Conservation (phyloP, 2,888 invertebrate genomes). For the Flabesymbios commensalis region DNA sequence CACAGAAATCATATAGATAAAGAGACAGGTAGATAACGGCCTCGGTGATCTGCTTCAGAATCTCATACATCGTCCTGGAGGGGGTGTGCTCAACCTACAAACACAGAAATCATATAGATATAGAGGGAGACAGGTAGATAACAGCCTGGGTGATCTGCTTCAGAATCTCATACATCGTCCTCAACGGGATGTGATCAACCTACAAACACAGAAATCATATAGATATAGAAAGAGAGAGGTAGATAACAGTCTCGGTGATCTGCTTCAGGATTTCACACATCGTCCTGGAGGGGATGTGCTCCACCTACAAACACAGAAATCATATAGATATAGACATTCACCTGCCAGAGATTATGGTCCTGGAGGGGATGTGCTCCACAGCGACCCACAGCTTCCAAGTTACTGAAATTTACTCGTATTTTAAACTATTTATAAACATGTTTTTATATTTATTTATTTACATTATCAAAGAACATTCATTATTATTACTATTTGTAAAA, state of each 20-base stretch:
- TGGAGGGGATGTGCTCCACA: background rate
- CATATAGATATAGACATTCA: background rate
- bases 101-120: background rate
- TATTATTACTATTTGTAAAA: too few relatives aligned
- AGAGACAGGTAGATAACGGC: slow-evolving; percentile 60
- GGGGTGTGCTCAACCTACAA: background rate
- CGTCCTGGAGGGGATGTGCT: background rate
- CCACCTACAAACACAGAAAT: background rate
- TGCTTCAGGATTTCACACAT: slow-evolving; percentile 36
- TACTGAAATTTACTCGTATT: too few relatives aligned
- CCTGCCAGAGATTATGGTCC: slow-evolving; percentile 53
- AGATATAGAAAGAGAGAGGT: background rate
- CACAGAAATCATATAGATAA: background rate
- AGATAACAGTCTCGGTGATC: slow-evolving; percentile 2
- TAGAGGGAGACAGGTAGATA: slow-evolving; percentile 51
- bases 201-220: background rate
- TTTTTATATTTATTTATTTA: too few relatives aligned
- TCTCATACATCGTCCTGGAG: slow-evolving; percentile 31
- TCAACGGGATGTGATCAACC: background rate
- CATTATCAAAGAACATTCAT: too few relatives aligned
- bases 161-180: slow-evolving; percentile 42
- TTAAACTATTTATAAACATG: too few relatives aligned
- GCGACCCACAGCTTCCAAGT: background rate
- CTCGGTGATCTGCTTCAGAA: slow-evolving; percentile 58
- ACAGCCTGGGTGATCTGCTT: slow-evolving; percentile 61